Percentiles rank a stretch among this genome's conserved stretches.
Conservation (phyloP, 2,113 vertebrate species). For the Tachysurus vachellii region DNA sequence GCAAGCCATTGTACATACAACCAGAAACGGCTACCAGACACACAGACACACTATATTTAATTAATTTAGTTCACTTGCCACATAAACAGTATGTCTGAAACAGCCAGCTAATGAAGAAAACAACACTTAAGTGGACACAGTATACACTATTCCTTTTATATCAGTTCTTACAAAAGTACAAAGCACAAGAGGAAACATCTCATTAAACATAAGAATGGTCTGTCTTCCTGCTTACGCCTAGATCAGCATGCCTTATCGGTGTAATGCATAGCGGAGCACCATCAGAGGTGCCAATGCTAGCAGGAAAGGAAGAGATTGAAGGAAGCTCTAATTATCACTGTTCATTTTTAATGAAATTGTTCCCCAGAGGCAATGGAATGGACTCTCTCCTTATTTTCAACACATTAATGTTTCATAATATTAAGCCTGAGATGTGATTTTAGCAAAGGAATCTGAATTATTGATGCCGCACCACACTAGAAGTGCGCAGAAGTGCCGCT, state of each 20-base stretch:
- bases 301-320: slow-evolving; percentile 46
- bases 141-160: not conserved
- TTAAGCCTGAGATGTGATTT: slow-evolving; percentile 64
- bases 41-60: not conserved
- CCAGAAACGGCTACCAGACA: not conserved
- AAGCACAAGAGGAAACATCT: not conserved
- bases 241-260: slow-evolving; percentile 44
- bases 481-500: slow-evolving; percentile 18
- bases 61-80: not conserved
- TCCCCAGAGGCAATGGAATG: slow-evolving; percentile 57
- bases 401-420: slow-evolving; percentile 68
- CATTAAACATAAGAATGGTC: slow-evolving; percentile 15
- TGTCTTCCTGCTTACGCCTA: not conserved
- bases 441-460: slow-evolving; percentile 64
- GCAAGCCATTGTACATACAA: not conserved
- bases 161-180: not conserved
- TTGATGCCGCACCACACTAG: slow-evolving; percentile 54
- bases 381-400: slow-evolving; percentile 62
- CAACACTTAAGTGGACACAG: not conserved
- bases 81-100: not conserved
- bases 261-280: slow-evolving; percentile 57
- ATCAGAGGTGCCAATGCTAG: slow-evolving; percentile 48
- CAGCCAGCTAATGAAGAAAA: not conserved
- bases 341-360: slow-evolving; percentile 65
- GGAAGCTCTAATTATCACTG: slow-evolving; percentile 57